Percentiles rank a stretch among this genome's conserved stretches.
Evolutionary conservation across 2,797 vertebrate genomes (phyloP).

Genomic region (Sebastolobus alascanus): DNA sequence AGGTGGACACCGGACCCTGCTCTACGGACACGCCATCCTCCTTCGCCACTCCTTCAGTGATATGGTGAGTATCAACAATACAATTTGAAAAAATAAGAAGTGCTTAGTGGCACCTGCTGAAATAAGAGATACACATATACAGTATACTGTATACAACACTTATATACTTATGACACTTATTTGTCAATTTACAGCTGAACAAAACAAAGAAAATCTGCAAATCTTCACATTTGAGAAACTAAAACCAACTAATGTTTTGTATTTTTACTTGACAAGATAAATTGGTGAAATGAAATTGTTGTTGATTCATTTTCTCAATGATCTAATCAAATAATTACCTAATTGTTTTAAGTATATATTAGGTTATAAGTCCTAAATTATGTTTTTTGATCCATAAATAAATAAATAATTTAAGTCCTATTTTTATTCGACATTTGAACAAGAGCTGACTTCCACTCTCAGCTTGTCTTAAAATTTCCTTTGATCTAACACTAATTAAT

Average conservation of each 20-base stretch:
- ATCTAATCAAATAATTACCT: conserved; percentile 16
- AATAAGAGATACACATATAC: background rate
- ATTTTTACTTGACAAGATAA: conserved; percentile 6
- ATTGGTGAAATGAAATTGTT: too few species aligned
- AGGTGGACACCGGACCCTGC: conserved; percentile 95
- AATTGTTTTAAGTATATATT: conserved; percentile 11
- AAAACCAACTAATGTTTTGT: background rate
- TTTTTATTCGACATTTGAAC: background rate
- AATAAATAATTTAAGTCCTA: background rate
- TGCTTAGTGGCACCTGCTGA: background rate
- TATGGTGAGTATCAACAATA: conserved; percentile 89
- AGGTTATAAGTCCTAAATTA: background rate
- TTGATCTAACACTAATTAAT: conserved; percentile 18
- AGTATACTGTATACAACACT: background rate
- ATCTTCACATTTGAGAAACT: background rate
- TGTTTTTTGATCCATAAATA: background rate
- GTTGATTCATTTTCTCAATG: too few species aligned
- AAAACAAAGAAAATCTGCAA: background rate
- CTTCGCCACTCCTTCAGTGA: conserved; percentile 96
- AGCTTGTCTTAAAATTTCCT: conserved; percentile 8
- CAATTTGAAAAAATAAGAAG: too few species aligned
- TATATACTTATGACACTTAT: background rate
- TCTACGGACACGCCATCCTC: conserved; percentile 97
- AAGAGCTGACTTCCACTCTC: conserved; percentile 1
- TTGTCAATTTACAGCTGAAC: too few species aligned